Conservation (phyloP, 1,140 invertebrate genomes). For the Wasmannia auropunctata region DNA sequence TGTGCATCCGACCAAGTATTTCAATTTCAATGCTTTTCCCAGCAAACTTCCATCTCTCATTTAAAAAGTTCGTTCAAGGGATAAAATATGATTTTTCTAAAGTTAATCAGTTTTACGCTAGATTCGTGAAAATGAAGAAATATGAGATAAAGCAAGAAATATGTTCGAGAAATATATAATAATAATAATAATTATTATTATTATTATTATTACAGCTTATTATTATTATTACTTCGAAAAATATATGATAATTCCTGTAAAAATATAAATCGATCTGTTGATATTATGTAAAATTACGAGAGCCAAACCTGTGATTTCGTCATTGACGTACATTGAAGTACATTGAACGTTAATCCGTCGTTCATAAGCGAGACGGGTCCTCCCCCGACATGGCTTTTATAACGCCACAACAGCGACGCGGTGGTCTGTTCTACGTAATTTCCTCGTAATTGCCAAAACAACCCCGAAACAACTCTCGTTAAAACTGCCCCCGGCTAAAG, state of each 20-base stretch:
- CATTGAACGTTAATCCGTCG: constrained; percentile 25
- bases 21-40: constrained; percentile 17
- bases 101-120: neutral
- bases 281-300: neutral
- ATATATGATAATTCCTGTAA: neutral
- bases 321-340: constrained; percentile 19
- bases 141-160: neutral
- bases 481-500: constrained; percentile 73
- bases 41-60: neutral
- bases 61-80: constrained; percentile 3
- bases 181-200: too few species aligned
- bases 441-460: constrained; percentile 82
- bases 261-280: neutral
- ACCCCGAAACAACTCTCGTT: constrained; percentile 82
- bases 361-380: neutral
- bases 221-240: neutral
- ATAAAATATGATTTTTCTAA: neutral
- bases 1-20: neutral
- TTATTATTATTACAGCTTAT: neutral
- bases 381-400: constrained; percentile 61
- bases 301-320: neutral
- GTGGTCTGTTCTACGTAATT: constrained; percentile 77
- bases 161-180: too few species aligned
- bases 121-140: neutral
- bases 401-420: constrained; percentile 60